A percentile compares a stretch with the other conserved stretches of the same genome.
Conservation (phyloP, 2,888 invertebrate species). For the Agrotis clavis region DNA sequence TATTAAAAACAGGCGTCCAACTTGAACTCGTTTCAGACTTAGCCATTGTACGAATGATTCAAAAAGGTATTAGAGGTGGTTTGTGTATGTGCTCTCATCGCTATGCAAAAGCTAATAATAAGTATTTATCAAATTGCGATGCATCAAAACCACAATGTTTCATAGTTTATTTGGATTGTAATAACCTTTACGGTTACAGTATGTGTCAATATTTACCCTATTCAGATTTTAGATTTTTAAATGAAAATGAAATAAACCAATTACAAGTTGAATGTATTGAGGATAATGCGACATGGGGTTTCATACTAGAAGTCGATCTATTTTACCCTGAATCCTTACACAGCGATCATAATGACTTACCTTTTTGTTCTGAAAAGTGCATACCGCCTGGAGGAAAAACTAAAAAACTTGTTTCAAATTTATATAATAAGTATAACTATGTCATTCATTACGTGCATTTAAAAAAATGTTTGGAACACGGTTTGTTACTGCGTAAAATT, state of each 20-base stretch:
- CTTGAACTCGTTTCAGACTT: no score
- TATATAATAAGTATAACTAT: constrained; percentile 1
- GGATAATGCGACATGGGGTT: background rate
- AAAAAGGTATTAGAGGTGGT: no score
- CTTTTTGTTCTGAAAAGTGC: background rate
- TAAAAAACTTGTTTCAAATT: constrained; percentile 3
- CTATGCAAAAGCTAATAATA: no score
- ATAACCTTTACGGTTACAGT: constrained; percentile 1
- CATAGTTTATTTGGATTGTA: constrained; percentile 12
- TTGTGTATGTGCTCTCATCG: no score
- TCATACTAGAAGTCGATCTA: constrained; percentile 7
- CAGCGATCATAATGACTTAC: no score
- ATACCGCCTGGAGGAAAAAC: background rate
- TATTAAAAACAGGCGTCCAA: no score
- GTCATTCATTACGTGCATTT: constrained; percentile 7
- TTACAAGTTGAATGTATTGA: background rate
- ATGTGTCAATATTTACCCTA: constrained; percentile 17
- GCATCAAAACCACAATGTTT: background rate
- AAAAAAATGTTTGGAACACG: background rate
- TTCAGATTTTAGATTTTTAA: constrained; percentile 9
- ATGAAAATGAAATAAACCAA: background rate
- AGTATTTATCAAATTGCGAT: no score
- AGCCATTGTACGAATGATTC: no score
- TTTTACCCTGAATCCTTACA: background rate
- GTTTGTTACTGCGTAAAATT: background rate